These are phyloP conservation scores for Grammomys dolichurus DNA, from an alignment of 2,113 vertebrate species.

Conservation along the genomic window DNA sequence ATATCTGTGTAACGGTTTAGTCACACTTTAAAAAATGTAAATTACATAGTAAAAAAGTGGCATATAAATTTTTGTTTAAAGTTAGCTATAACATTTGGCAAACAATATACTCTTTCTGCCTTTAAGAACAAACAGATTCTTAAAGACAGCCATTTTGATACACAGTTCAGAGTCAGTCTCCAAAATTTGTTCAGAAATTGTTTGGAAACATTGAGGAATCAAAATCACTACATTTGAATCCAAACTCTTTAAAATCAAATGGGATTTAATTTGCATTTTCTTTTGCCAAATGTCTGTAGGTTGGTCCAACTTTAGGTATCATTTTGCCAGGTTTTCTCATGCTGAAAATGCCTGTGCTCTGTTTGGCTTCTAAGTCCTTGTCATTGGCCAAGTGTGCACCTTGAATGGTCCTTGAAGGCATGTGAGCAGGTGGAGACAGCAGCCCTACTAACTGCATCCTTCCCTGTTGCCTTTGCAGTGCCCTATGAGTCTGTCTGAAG, in stretches of 20 bases:
- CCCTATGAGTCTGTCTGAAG: neutral
- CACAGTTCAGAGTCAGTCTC: constrained; percentile 60
- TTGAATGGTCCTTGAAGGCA: constrained; percentile 3
- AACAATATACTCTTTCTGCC: constrained; percentile 64
- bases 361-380: constrained; percentile 46
- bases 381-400: constrained; percentile 7
- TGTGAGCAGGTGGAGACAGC: constrained; percentile 45
- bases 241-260: constrained; percentile 69
- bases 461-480: neutral
- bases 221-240: constrained; percentile 69
- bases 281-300: constrained; percentile 82
- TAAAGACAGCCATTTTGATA: constrained; percentile 72
- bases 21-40: constrained; percentile 60
- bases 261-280: constrained; percentile 72
- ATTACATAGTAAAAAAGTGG: constrained; percentile 27
- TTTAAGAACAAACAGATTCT: constrained; percentile 77
- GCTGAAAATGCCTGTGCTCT: constrained; percentile 58
- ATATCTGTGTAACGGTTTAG: constrained; percentile 31
- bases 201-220: constrained; percentile 75
- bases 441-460: neutral
- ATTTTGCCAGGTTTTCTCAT: constrained; percentile 71
- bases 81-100: constrained; percentile 81
- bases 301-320: constrained; percentile 68
- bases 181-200: constrained; percentile 67
- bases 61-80: constrained; percentile 15